A percentile compares a stretch with the other conserved stretches of the same genome.
phyloP scores from a whole-genome alignment of 2,797 vertebrate species.

The Pterois miles region DNA sequence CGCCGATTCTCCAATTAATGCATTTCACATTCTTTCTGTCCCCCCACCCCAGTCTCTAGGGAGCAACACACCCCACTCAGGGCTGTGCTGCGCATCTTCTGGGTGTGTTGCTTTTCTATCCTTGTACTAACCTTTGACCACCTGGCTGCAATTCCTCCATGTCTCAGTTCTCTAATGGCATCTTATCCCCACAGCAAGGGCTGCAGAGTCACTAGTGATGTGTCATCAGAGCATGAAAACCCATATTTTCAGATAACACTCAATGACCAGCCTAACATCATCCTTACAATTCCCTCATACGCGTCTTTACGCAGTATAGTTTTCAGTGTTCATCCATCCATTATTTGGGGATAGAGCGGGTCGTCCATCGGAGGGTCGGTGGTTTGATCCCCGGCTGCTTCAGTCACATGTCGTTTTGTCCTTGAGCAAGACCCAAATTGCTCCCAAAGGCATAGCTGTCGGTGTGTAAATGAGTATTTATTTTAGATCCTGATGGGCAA shows the following conservation, averaged over 20 bases:
- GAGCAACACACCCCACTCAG: slow-evolving; percentile 29
- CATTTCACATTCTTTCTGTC: slow-evolving; percentile 51
- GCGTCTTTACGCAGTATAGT: not conserved
- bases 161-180: slow-evolving; percentile 48
- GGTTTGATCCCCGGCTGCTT: too few relatives aligned
- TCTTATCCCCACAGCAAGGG: slow-evolving; percentile 34
- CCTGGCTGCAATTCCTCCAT: slow-evolving; percentile 43
- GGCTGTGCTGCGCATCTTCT: slow-evolving; percentile 10
- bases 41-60: slow-evolving; percentile 33
- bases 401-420: too few relatives aligned
- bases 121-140: slow-evolving; percentile 59
- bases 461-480: too few relatives aligned
- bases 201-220: slow-evolving; percentile 13
- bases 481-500: too few relatives aligned
- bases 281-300: not conserved
- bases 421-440: too few relatives aligned
- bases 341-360: too few relatives aligned
- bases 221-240: slow-evolving; percentile 4
- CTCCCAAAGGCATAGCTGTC: too few relatives aligned
- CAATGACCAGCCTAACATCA: not conserved
- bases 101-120: slow-evolving; percentile 30
- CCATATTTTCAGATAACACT: slow-evolving; percentile 4
- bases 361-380: too few relatives aligned
- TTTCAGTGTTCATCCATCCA: not conserved
- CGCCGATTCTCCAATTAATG: slow-evolving; percentile 35